These are phyloP conservation scores for Diorhabda carinulata DNA, from an alignment of 1,140 invertebrate genomes.

Conservation along the genomic window DNA sequence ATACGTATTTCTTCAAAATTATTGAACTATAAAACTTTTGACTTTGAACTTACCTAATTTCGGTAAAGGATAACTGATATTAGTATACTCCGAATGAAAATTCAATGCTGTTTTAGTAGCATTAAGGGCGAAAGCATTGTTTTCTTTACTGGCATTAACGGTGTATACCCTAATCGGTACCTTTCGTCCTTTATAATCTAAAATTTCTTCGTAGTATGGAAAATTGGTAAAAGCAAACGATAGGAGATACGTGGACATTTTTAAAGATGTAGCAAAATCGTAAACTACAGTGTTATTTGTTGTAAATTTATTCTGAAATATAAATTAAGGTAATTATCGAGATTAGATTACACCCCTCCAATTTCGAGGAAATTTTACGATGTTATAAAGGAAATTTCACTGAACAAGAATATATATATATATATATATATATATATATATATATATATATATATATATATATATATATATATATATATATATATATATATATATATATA, in stretches of 20 bases:
- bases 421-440: conserved; percentile 3
- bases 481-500: no score
- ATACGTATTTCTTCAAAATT: no score
- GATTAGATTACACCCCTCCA: no score
- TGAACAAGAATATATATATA: background rate
- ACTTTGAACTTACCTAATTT: conserved; percentile 48
- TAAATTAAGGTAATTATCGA: background rate
- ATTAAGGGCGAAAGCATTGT: conserved; percentile 53
- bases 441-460: background rate
- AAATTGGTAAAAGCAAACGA: conserved; percentile 74
- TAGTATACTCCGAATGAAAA: conserved; percentile 76
- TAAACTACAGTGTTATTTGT: conserved; percentile 42
- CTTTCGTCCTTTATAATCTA: conserved; percentile 43
- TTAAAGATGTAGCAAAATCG: conserved; percentile 61
- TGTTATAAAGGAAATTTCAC: no score
- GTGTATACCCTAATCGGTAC: conserved; percentile 63
- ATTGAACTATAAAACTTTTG: no score
- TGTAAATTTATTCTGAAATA: conserved; percentile 15
- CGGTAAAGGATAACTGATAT: conserved; percentile 64
- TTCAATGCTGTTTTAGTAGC: conserved; percentile 69
- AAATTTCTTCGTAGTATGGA: conserved; percentile 50
- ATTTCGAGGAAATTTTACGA: no score
- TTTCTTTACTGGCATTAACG: conserved; percentile 60
- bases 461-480: no score
- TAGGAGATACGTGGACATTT: conserved; percentile 78